These are phyloP conservation scores for Plusia festucae DNA, from an alignment of 2,888 invertebrate genomes.

Conservation along the genomic window DNA sequence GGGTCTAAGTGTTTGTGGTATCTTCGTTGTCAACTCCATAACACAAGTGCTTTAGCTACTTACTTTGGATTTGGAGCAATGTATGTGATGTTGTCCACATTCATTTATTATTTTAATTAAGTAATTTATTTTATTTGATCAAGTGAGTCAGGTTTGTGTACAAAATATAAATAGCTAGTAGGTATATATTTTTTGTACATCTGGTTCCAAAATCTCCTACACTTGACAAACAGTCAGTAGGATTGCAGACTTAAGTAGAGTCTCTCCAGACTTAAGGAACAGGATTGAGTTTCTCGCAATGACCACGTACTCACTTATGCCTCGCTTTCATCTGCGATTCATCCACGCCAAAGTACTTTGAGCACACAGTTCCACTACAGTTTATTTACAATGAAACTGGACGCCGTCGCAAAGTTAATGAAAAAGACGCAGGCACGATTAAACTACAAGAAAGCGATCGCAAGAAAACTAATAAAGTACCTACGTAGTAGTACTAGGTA, in stretches of 20 bases:
- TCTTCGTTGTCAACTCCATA: too few relatives aligned
- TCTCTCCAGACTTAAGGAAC: not conserved
- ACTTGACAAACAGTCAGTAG: not conserved
- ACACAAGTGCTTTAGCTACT: too few relatives aligned
- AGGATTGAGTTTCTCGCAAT: not conserved
- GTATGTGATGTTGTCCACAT: too few relatives aligned
- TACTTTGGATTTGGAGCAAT: too few relatives aligned
- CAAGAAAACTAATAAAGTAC: not conserved
- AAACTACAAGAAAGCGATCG: constrained; percentile 4
- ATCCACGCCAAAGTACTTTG: not conserved
- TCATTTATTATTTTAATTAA: too few relatives aligned
- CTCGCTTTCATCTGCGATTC: not conserved
- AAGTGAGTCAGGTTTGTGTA: too few relatives aligned
- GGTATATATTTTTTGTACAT: too few relatives aligned
- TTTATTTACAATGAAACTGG: constrained; percentile 4
- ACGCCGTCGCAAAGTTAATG: constrained; percentile 3
- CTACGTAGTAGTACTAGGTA: not conserved
- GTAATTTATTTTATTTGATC: too few relatives aligned
- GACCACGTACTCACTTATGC: constrained; percentile 4
- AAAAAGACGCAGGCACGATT: constrained; percentile 1
- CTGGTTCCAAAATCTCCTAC: too few relatives aligned
- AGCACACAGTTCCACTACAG: not conserved
- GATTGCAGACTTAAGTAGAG: not conserved
- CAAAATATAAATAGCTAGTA: too few relatives aligned
- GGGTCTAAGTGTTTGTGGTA: too few relatives aligned